Evolutionary conservation across 2,888 invertebrate species (phyloP).

Genomic region (Elysia crispata): DNA sequence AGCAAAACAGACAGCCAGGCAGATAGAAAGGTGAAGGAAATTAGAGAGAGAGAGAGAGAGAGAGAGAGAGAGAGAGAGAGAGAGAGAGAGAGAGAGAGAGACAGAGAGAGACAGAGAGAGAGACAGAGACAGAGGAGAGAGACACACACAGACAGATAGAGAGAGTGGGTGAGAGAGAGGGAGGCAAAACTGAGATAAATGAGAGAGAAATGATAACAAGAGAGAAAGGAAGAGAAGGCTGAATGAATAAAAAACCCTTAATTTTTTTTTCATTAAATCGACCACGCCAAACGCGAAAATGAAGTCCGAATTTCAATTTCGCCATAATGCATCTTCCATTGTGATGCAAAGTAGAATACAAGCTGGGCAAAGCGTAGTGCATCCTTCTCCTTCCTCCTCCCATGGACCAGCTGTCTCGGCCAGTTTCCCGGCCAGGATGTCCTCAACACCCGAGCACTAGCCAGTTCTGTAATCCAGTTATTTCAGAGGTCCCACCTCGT

Average conservation of each 20-base stretch:
- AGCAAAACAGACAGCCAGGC: too few relatives aligned
- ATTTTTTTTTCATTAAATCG: too few relatives aligned
- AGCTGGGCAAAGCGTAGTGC: too few relatives aligned
- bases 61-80: not conserved
- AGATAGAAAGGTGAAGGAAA: not conserved
- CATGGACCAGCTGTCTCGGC: too few relatives aligned
- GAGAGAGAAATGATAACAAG: not conserved
- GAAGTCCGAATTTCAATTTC: too few relatives aligned
- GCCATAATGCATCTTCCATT: too few relatives aligned
- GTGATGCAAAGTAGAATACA: too few relatives aligned
- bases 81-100: not conserved
- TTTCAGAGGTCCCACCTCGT: not conserved
- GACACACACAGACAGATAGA: not conserved
- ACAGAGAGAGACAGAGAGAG: not conserved
- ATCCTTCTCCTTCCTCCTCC: too few relatives aligned
- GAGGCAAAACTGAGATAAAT: not conserved
- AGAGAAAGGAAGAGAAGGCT: not conserved
- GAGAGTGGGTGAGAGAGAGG: not conserved
- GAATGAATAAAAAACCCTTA: too few relatives aligned
- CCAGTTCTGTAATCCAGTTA: not conserved
- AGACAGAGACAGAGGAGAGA: not conserved
- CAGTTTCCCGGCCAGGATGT: not conserved
- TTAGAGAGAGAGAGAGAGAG: not conserved
- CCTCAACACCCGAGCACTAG: not conserved
- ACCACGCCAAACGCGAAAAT: too few relatives aligned